Base-by-base conservation (phyloP, 2,113 vertebrate genomes). In the Tetrax tetrax region DNA sequence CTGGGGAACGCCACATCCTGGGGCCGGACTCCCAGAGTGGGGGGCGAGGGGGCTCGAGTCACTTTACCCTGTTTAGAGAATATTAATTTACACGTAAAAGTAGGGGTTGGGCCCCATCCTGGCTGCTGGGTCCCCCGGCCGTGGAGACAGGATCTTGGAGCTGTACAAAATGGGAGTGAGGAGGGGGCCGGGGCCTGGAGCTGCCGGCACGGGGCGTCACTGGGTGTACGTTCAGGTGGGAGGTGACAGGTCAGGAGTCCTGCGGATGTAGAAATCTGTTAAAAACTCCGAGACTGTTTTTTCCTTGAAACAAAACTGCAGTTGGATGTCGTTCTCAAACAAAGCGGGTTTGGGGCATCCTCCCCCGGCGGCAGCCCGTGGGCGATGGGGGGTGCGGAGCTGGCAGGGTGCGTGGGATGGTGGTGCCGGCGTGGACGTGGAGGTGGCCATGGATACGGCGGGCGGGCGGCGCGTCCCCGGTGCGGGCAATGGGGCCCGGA, bases 31-130 rank as follows among this genome's bases (percentile, higher is more conserved):
- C 56, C 93, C 41, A 20, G 63, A 33, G 38, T 10, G 1, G n/a
- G 76, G 61, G 31, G 21, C 37, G 41, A 74, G 87, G 87, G 97
- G 87, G 72, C 74, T 85, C 14, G 25, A 96, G 96, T 97, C 95
- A 93, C 95, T 95, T 90, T 98, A 98, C 98, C 98, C 98, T 98
- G 98, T 98, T 98, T 95, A 97, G 96, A 98, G 97, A 98, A 97
- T 95, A 98, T 93, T 96, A 97, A 98, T 97, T 97, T 95, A 98
- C 95, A 97, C 86, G 86, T 96, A 98, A 97, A 98, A 98, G 97
- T 98, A 98, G 96, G 96, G 97, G 97, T 83, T 64, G 89, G 96
- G 96, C 97, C 97, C 91, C 92, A 43, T 96, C 53, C 90, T 78
- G 85, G 97, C 96, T 83, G 24, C 93, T 38, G 66, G 95, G 70